Conservation (phyloP, 1,140 invertebrate species). For the Trichoplusia ni region DNA sequence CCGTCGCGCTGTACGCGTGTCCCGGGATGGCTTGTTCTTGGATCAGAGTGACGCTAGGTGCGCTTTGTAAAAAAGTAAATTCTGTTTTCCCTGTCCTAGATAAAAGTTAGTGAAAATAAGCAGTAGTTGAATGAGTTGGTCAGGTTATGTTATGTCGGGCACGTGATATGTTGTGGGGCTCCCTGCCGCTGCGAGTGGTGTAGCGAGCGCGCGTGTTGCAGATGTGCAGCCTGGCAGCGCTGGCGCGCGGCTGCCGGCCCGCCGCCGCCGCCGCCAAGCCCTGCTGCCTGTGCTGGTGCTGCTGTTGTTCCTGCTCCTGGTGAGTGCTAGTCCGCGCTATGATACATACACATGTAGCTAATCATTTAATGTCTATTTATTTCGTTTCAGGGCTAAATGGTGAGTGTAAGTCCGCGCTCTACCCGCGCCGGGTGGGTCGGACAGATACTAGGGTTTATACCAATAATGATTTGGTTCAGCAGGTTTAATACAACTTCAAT, state of each 20-base stretch:
- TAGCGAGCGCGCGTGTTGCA: slow-evolving; percentile 46
- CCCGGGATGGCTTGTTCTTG: no score
- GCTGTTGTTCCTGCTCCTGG: slow-evolving; percentile 81
- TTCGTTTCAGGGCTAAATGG: slow-evolving; percentile 72
- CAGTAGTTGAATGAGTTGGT: not conserved
- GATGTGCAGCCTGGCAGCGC: slow-evolving; percentile 81
- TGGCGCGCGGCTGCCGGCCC: slow-evolving; percentile 80
- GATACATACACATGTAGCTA: not conserved
- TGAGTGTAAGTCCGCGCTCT: slow-evolving; percentile 71
- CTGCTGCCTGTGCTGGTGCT: slow-evolving; percentile 81
- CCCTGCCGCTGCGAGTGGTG: not conserved
- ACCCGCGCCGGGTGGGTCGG: slow-evolving; percentile 77
- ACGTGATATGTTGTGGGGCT: not conserved
- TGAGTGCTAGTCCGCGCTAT: slow-evolving; percentile 46
- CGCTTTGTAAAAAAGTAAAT: no score
- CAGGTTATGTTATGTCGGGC: not conserved
- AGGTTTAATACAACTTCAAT: no score
- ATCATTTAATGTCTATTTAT: not conserved
- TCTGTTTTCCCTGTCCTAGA: no score
- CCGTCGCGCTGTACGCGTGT: not conserved
- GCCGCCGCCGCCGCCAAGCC: slow-evolving; percentile 66
- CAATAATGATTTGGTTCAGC: no score
- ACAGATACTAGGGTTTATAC: no score
- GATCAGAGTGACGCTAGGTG: no score
- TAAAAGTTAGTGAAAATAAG: no score